Base-by-base conservation (phyloP, 2,797 vertebrate genomes). In the Labroides dimidiatus region DNA sequence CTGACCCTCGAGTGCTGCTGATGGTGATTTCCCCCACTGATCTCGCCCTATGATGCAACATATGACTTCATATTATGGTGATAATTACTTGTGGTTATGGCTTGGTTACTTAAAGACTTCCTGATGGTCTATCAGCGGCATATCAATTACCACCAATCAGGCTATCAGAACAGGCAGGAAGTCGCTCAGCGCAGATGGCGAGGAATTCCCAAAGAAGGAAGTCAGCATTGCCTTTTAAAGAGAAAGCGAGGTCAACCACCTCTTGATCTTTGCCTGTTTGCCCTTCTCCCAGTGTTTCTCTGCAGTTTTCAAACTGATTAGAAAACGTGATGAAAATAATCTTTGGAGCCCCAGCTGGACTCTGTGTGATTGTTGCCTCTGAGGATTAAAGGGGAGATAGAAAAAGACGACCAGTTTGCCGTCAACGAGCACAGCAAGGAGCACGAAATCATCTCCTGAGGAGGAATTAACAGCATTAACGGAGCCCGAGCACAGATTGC, bases 391-490 rank as follows among this genome's bases (percentile, higher is more conserved):
- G 15, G 9, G 6, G n/a, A 67, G 57, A 72, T 17, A 60, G 33
- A 71, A 78, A 78, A 73, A 45, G 57, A 49, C 50, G 21, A 67
- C 42, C 41, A 17, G 64, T 77, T 49, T 17, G 52, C 33, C 0
- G 1, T 67, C 66, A 53, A 45, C 59, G 77, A 65, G 72, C 47
- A 45, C 45, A 72, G 69, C 65, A 68, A 70, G 48, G 50, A 70
- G 70, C 70, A 73, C 21, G 48, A 75, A 77, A 70, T 81, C 75
- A 78, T 84, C 72, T 55, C 56, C 65, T 66, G 53, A 78, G 57
- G 60, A 67, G 78, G 90, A 84, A 80, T 88, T 86, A 89, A 75
- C 24, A 56, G 33, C 21, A 53, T 54, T 53, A 80, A 75, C 54
- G 21, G 49, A 62, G 81, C 81, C 75, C 78, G 67, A 77, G 65